Evolutionary conservation across 2,797 vertebrate genomes (phyloP), one percentile per base, ranked within the genome.

Genomic region (Gadopsis bispinosus): DNA sequence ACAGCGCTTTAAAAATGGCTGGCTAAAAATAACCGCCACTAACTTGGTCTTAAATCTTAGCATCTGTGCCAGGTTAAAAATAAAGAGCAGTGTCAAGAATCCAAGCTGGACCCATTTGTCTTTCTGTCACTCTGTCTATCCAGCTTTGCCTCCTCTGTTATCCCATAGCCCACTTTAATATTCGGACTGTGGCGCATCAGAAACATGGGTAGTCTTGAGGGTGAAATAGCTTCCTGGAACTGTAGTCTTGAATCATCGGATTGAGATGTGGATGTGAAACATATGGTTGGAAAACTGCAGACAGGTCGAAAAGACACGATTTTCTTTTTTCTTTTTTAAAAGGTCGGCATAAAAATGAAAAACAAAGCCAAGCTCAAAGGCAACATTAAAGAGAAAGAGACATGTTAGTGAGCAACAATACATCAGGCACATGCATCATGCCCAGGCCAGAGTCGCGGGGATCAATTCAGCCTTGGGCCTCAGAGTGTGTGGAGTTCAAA

Each of bases 11-110:
- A 92, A 95, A 96, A 95, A 94, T 77, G 90, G 81, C 75, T 84
- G 82, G 90, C 96, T 97, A 97, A 97, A 97, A 97, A 97, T 96
- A 99, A 88, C 92, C 64, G 60, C 88, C 92, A 92, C 94, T 94
- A 94, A 93, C 93, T 96, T 95, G 95, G 93, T 95, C 95, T 95
- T 95, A 95, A 94, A 95, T 96, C 94, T 95, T 93, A 94, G 87
- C 93, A 94, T 93, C 93, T 96, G 94, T 91, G 92, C 95, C 92
- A 93, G 88, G 84, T 92, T 94, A 95, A 97, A 96, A 96, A 96
- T 96, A 96, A 92, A 94, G 94, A 93, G 89, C 91, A 92, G 88
- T 90, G 92, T 95, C 86, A 87, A 88, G 89, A 94, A 95, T 88
- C 82, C 89, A 83, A 91, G 92, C 83, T 91, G 91, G 90, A 92